A percentile compares a stretch with the other conserved stretches of the same genome.
phyloP scores from a whole-genome alignment of 2,888 invertebrate genomes.

The Folsomia manolachei region DNA sequence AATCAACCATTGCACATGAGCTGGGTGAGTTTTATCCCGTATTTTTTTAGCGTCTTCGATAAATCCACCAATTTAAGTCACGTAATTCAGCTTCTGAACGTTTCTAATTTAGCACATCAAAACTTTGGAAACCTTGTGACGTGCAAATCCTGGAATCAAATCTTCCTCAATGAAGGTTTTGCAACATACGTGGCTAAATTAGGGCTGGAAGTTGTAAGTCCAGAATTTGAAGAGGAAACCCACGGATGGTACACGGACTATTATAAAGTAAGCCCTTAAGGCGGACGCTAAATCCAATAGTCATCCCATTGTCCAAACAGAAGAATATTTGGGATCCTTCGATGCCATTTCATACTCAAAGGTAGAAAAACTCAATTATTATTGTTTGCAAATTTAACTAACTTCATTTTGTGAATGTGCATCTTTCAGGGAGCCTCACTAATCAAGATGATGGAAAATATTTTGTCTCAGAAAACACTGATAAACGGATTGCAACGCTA shows the following conservation, averaged over 20 bases:
- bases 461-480: constrained; percentile 23
- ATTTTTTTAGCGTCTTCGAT: too few species aligned
- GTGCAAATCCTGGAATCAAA: constrained; percentile 33
- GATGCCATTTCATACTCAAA: constrained; percentile 39
- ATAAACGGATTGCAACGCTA: constrained; percentile 24
- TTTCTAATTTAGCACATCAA: constrained; percentile 14
- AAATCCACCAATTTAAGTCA: constrained; percentile 14
- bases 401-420: not conserved
- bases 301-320: constrained; percentile 33
- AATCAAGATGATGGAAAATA: constrained; percentile 32
- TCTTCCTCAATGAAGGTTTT: constrained; percentile 36
- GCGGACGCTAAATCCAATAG: constrained; percentile 19
- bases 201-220: constrained; percentile 27
- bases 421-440: constrained; percentile 33
- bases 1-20: constrained; percentile 32
- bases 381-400: not conserved
- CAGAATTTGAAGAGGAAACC: constrained; percentile 24
- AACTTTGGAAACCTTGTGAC: constrained; percentile 36
- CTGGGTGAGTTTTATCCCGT: too few species aligned
- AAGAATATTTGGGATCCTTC: constrained; percentile 28
- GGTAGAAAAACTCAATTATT: constrained; percentile 16
- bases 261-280: constrained; percentile 29
- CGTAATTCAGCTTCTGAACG: not conserved
- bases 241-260: constrained; percentile 25
- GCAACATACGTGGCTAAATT: constrained; percentile 36